Percentiles rank a stretch among this genome's conserved stretches.
Evolutionary conservation across 2,888 invertebrate genomes (phyloP).

Genomic region (Agelastica alni): DNA sequence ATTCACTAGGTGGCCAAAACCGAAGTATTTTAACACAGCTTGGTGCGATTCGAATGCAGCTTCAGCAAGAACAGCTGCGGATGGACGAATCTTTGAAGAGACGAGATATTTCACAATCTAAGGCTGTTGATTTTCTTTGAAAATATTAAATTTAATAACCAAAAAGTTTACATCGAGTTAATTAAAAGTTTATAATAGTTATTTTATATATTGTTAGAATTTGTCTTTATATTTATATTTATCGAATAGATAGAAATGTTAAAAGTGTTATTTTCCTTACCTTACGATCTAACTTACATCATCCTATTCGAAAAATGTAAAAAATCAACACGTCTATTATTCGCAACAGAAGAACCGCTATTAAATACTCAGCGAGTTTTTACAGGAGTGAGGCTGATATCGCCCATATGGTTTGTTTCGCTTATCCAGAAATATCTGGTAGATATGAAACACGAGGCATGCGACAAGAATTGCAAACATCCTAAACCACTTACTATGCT

Average conservation of each 20-base stretch:
- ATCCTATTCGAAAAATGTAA: no score
- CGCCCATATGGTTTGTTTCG: no score
- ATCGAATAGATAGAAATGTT: constrained; percentile 38
- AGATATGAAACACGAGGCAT: no score
- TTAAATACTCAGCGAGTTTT: no score
- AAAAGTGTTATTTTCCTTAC: constrained; percentile 17
- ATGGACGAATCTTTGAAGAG: constrained; percentile 59
- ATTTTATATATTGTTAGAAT: constrained; percentile 52
- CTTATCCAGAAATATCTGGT: no score
- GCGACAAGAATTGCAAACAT: no score
- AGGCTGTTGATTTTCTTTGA: constrained; percentile 55
- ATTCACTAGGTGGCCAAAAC: constrained; percentile 56
- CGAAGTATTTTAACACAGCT: constrained; percentile 68
- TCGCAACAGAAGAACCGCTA: no score
- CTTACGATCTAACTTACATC: neutral
- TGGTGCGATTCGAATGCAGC: constrained; percentile 69
- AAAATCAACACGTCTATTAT: no score
- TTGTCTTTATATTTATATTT: constrained; percentile 52
- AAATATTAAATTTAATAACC: constrained; percentile 34
- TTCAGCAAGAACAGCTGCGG: constrained; percentile 68
- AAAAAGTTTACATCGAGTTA: constrained; percentile 46
- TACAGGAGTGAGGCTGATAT: no score
- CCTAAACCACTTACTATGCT: no score
- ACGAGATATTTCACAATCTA: constrained; percentile 53
- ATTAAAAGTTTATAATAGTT: constrained; percentile 41